These are phyloP conservation scores for Poeciliopsis occidentalis DNA, from an alignment of 2,113 vertebrate species.

Conservation along the genomic window DNA sequence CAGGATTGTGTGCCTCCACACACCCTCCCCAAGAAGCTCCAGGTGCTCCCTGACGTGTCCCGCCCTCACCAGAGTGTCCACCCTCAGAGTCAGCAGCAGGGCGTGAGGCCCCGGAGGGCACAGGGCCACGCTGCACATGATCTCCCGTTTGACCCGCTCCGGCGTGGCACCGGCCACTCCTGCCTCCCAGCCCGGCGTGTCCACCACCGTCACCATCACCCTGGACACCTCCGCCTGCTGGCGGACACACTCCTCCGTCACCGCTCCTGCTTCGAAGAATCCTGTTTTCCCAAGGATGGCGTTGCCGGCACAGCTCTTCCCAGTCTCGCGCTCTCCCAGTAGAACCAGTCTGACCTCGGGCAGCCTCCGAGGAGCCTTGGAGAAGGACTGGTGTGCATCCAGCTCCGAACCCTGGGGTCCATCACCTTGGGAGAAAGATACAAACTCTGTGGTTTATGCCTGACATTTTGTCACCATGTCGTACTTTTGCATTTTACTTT, in stretches of 20 bases:
- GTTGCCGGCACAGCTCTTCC: slow-evolving; percentile 78
- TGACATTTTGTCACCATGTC: not conserved
- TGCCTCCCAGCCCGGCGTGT: slow-evolving; percentile 78
- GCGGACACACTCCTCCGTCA: slow-evolving; percentile 75
- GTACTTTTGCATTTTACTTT: not conserved
- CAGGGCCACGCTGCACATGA: slow-evolving; percentile 58
- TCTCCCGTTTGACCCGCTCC: slow-evolving; percentile 76
- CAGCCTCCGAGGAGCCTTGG: slow-evolving; percentile 66
- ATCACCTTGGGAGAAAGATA: slow-evolving; percentile 56
- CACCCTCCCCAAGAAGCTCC: slow-evolving; percentile 72
- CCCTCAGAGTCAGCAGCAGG: slow-evolving; percentile 70
- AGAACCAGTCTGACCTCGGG: slow-evolving; percentile 75
- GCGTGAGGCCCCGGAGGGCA: slow-evolving; percentile 79
- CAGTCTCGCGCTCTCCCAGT: slow-evolving; percentile 79
- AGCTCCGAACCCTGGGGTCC: slow-evolving; percentile 55
- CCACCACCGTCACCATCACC: slow-evolving; percentile 75
- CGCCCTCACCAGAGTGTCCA: slow-evolving; percentile 67
- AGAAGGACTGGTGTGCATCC: slow-evolving; percentile 66
- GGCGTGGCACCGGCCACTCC: slow-evolving; percentile 66
- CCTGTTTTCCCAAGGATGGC: slow-evolving; percentile 56
- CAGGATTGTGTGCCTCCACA: slow-evolving; percentile 74
- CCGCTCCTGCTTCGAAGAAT: slow-evolving; percentile 55
- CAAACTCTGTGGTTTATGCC: not conserved
- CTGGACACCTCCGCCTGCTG: slow-evolving; percentile 68
- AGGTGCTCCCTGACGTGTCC: slow-evolving; percentile 71